Evolutionary conservation across 2,888 invertebrate species (phyloP).

Genomic region (Sphaerophoria taeniata): DNA sequence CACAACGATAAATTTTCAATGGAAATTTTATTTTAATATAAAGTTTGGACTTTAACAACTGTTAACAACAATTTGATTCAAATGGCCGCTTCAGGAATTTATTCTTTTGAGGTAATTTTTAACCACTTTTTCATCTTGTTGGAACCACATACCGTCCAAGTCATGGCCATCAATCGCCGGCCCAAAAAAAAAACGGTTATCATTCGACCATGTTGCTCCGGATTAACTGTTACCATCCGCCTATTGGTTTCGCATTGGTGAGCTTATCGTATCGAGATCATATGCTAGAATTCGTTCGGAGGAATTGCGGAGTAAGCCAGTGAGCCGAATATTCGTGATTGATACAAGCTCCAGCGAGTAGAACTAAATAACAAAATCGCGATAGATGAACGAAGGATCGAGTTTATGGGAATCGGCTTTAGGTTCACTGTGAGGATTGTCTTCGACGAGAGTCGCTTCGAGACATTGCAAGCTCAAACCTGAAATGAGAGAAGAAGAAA

Average conservation of each 20-base stretch:
- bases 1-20: too few relatives aligned
- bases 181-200: too few relatives aligned
- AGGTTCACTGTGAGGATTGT: slow-evolving; percentile 93
- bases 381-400: slow-evolving; percentile 95
- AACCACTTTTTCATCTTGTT: too few relatives aligned
- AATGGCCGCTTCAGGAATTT: too few relatives aligned
- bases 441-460: slow-evolving; percentile 91
- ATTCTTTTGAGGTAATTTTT: too few relatives aligned
- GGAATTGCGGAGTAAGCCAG: slow-evolving; percentile 91
- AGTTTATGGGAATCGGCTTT: slow-evolving; percentile 94
- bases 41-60: too few relatives aligned
- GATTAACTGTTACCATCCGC: too few relatives aligned
- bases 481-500: slow-evolving; percentile 79
- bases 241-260: slow-evolving; percentile 85
- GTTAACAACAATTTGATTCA: too few relatives aligned
- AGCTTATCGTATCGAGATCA: slow-evolving; percentile 94
- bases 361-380: slow-evolving; percentile 89
- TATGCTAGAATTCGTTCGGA: slow-evolving; percentile 96
- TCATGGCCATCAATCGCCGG: too few relatives aligned
- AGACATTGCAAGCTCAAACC: slow-evolving; percentile 93
- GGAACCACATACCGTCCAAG: too few relatives aligned
- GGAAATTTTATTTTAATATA: too few relatives aligned
- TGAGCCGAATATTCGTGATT: slow-evolving; percentile 93
- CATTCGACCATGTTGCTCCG: too few relatives aligned
- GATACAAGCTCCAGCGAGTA: slow-evolving; percentile 91